These are phyloP conservation scores for Rhombomys opimus DNA, from an alignment of 2,113 vertebrate genomes.

Conservation along the genomic window DNA sequence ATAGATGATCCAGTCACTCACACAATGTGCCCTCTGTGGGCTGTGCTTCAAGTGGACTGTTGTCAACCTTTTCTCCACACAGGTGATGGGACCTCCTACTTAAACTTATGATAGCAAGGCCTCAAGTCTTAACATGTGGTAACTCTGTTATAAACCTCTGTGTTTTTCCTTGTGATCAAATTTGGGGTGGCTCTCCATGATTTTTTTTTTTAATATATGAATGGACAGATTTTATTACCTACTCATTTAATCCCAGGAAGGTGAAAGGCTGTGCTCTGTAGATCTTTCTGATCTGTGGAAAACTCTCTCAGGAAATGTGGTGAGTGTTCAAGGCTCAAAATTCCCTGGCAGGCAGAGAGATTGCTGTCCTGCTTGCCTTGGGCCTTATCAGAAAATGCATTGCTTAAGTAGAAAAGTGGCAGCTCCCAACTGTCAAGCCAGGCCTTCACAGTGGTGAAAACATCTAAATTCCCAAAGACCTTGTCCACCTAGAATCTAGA, in stretches of 20 bases:
- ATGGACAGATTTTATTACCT: background rate
- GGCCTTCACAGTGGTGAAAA: background rate
- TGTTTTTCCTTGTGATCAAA: background rate
- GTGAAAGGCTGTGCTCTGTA: background rate
- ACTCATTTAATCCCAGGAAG: background rate
- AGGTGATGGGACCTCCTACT: background rate
- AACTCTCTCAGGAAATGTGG: background rate
- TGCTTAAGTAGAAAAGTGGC: fast-evolving
- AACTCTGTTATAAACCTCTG: background rate
- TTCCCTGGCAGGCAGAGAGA: background rate
- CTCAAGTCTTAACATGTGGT: background rate
- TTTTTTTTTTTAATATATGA: background rate
- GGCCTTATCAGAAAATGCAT: background rate
- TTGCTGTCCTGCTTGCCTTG: background rate
- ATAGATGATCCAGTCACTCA: background rate
- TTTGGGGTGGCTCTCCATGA: background rate
- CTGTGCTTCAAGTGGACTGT: background rate
- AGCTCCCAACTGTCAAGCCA: background rate
- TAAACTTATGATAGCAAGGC: background rate
- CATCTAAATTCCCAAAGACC: background rate
- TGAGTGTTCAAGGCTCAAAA: background rate
- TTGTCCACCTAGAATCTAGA: background rate
- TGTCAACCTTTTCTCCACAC: background rate
- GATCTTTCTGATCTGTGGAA: background rate
- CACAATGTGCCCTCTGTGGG: too few species aligned